A percentile compares a stretch with the other conserved stretches of the same genome.
These are phyloP conservation scores for Caenorhabditis remanei DNA, from an alignment of 1,140 invertebrate species.

Conservation along the genomic window DNA sequence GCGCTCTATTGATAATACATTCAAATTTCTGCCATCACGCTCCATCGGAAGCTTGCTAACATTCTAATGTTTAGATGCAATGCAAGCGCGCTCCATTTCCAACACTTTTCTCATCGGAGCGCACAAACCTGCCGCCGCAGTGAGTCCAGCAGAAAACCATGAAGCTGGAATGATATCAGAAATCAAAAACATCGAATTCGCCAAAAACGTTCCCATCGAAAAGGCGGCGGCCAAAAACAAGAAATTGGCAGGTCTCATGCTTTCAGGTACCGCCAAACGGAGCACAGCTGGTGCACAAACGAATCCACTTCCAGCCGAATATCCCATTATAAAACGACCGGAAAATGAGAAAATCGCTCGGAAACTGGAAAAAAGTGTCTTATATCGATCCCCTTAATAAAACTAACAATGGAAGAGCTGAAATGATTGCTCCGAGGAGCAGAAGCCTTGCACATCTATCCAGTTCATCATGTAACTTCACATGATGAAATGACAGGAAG, in stretches of 20 bases:
- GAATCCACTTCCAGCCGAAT: constrained; percentile 57
- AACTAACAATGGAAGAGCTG: constrained; percentile 40
- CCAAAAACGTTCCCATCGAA: constrained; percentile 54
- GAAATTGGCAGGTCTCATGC: constrained; percentile 51
- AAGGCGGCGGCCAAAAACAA: constrained; percentile 45
- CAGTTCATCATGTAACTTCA: constrained; percentile 32
- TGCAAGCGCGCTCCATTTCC: too few species aligned
- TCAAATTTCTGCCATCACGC: neutral
- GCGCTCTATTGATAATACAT: too few species aligned
- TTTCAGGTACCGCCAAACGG: constrained; percentile 9
- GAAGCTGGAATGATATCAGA: neutral
- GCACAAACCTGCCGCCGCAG: constrained; percentile 17
- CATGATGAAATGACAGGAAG: neutral
- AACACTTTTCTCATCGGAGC: too few species aligned
- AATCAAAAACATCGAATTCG: constrained; percentile 32
- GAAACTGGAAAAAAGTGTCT: neutral
- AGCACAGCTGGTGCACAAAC: constrained; percentile 58
- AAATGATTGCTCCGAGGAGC: constrained; percentile 33
- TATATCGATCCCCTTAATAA: neutral
- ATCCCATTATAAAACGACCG: constrained; percentile 55
- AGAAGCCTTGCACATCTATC: constrained; percentile 27
- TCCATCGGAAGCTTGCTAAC: neutral
- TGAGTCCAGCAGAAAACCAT: neutral
- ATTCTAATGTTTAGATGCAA: too few species aligned
- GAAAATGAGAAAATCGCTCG: neutral